Evolutionary conservation across 1,140 invertebrate genomes (phyloP), one percentile per base, ranked within the genome.

Genomic region (Dinothrombium tinctorium): DNA sequence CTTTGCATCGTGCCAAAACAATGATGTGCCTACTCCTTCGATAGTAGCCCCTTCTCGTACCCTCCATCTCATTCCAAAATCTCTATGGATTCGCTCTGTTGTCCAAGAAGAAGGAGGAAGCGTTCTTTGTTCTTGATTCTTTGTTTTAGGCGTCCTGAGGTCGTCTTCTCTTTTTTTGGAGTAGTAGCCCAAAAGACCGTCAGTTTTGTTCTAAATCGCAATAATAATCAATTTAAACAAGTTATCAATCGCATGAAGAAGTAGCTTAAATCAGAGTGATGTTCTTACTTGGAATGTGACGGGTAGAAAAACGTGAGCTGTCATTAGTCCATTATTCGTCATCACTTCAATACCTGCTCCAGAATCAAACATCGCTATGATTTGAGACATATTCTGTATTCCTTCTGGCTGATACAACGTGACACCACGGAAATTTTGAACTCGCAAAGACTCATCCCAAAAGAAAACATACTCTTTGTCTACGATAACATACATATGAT

Each of bases 341-440:
- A 84, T 65, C 0, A 92, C 76, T 60, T 89, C 82, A 1, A 92
- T 67, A 1, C 86, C 86, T 21, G 81, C 81, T 1, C 86, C 86
- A 0, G 82, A 86, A 44, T 84, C 72, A 55, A 90, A 89, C 78
- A 89, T 89, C 15, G 90, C 73, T 7, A 90, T 68, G 20, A 92
- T 79, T 61, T 90, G 79, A 11, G 82, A 87, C 59, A 92, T 86
- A 59, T 92, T 89, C 15, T 87, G 60, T 45, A 87, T 72, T 46
- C 82, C 78, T 24, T 77, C 77, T 2, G 86, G 86, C 4, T 80
- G 83, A 53, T 89, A 89, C 2, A 90, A 78, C 0, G 77, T 73
- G 0, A 89, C 81, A 17, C 76, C 79, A 55, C 69, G 71, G 56
- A 90, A 90, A 55, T 82, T 78, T 59, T 90, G 84, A 35, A 83